Base-by-base conservation (phyloP, 2,113 vertebrate species). In the Cariama cristata region DNA sequence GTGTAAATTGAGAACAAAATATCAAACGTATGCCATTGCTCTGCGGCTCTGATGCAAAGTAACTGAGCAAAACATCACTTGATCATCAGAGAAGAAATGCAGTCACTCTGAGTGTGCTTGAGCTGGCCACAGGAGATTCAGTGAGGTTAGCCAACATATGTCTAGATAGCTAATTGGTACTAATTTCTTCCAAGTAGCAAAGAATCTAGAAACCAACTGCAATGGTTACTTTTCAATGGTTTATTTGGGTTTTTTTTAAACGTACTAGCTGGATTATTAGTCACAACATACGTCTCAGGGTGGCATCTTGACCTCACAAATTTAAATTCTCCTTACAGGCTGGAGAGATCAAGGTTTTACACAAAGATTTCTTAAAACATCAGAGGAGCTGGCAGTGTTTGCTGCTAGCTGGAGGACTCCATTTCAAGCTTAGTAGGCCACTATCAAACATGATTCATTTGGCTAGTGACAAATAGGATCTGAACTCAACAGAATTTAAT, bases 401-500 rank as follows among this genome's bases (percentile, higher is more conserved):
- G 55, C 45, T 96, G 40, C 56, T 86, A 45, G 55, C 42, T 52
- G 88, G 59, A 50, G 64, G 62, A 42, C 7, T 87, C 44, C 73
- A 64, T 60, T 81, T 40, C 67, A 73, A 93, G 77, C 66, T 40
- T 64, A 72, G 40, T 53, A 67, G 60, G 77, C 38, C 38, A 21
- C 40, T 64, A 38, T 68, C 77, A 83, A 75, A 79, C 42, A 45
- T 69, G 53, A 87, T 73, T 95, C 74, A 82, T 94, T 93, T 96
- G 81, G 23, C 74, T 92, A 44, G 58, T 86, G 77, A 91, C 93
- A 95, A 97, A 97, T 66, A 81, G 59, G 49, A 85, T 72, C 84
- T 85, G 71, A 96, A 88, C 76, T 81, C 73, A 49, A 93, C 53
- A 69, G 85, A 84, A 92, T 56, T 79, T 96, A 91, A 93, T 94